phyloP scores from a whole-genome alignment of 2,888 invertebrate genomes.

The Iphiclides podalirius region DNA sequence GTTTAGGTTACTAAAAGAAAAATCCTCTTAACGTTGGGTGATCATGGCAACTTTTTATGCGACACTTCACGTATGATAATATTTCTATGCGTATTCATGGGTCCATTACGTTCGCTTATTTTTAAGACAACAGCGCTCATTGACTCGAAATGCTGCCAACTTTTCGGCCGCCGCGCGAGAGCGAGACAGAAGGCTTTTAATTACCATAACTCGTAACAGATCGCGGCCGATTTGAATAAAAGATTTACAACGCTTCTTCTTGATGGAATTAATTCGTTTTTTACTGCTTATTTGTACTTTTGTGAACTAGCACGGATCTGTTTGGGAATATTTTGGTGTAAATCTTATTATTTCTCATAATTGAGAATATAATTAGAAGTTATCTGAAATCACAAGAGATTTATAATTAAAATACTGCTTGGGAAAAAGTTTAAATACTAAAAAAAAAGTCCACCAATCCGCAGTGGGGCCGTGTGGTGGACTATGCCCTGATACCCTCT shows the following conservation, averaged over 20 bases:
- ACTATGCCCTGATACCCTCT: no score
- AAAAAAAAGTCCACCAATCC: no score
- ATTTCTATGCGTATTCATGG: conserved; percentile 21
- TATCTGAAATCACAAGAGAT: no score
- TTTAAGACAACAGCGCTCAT: conserved; percentile 14
- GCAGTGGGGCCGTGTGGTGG: no score
- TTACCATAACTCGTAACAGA: conserved; percentile 21
- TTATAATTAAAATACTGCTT: no score
- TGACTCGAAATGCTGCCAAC: conserved; percentile 4
- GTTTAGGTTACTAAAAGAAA: conserved; percentile 14
- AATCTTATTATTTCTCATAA: background rate
- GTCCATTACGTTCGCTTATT: conserved; percentile 19
- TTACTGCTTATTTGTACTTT: background rate
- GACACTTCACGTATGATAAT: conserved; percentile 18
- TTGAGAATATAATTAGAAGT: background rate
- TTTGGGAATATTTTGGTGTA: no score
- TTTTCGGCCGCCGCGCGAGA: conserved; percentile 2
- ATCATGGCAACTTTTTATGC: conserved; percentile 1
- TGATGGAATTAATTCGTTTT: background rate
- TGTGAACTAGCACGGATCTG: background rate
- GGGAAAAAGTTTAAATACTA: background rate
- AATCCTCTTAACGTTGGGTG: conserved; percentile 8
- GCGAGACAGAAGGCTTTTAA: conserved; percentile 13
- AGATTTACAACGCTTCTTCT: conserved; percentile 15
- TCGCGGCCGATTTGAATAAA: conserved; percentile 16